Evolutionary conservation across 2,113 vertebrate species (phyloP).

Genomic region (Pholis gunnellus): DNA sequence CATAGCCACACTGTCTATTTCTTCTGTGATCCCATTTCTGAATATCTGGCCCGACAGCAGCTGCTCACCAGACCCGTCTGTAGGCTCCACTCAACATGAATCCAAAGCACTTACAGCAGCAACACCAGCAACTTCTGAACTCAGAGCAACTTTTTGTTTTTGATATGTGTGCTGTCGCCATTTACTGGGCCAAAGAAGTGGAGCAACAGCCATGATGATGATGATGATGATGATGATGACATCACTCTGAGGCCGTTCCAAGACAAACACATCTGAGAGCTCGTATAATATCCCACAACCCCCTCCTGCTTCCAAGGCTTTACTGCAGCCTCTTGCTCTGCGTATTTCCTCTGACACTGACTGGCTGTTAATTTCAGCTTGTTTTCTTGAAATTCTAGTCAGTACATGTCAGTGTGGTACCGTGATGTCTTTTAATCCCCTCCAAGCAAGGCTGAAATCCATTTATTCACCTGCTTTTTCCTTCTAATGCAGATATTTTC

Average conservation of each 20-base stretch:
- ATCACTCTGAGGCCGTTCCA: constrained; percentile 65
- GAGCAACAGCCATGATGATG: constrained; percentile 38
- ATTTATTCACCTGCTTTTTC: background rate
- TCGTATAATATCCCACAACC: constrained; percentile 53
- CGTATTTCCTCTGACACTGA: constrained; percentile 20
- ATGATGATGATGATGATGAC: constrained; percentile 55
- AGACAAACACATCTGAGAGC: constrained; percentile 70
- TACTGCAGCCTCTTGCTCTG: constrained; percentile 36
- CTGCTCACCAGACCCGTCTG: constrained; percentile 34
- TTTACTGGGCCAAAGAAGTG: constrained; percentile 53
- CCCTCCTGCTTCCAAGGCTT: constrained; percentile 47
- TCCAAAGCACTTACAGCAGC: constrained; percentile 1
- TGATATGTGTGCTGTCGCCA: constrained; percentile 17
- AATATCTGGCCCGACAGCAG: constrained; percentile 32
- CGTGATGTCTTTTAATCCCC: constrained; percentile 11
- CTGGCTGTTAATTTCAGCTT: constrained; percentile 15
- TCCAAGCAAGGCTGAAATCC: constrained; percentile 3
- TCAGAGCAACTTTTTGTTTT: background rate
- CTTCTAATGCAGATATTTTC: background rate
- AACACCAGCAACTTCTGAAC: background rate
- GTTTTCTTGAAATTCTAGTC: constrained; percentile 23
- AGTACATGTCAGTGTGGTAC: background rate
- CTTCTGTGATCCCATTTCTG: constrained; percentile 10
- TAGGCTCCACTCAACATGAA: constrained; percentile 11
- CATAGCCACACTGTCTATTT: background rate